phyloP scores from a whole-genome alignment of 1,140 invertebrate genomes.

The Neomicropteryx cornuta region DNA sequence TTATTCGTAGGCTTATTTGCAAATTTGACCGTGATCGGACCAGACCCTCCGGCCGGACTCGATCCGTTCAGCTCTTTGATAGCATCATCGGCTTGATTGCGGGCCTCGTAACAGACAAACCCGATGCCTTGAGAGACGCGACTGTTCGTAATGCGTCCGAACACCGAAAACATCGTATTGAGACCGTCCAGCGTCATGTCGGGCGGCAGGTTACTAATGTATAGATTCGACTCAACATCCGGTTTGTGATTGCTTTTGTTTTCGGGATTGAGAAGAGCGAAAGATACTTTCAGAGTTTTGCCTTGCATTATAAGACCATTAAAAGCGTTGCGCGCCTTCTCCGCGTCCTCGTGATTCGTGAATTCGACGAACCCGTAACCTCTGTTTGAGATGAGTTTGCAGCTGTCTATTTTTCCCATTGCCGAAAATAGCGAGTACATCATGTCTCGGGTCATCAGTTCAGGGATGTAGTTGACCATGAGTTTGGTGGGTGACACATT shows the following conservation, averaged over 20 bases:
- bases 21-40: constrained; percentile 35
- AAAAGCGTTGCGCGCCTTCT: constrained; percentile 37
- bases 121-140: constrained; percentile 37
- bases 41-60: constrained; percentile 28
- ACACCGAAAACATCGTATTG: constrained; percentile 30
- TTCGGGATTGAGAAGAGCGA: constrained; percentile 38
- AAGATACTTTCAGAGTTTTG: constrained; percentile 39
- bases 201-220: constrained; percentile 37
- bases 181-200: constrained; percentile 37
- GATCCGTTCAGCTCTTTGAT: constrained; percentile 34
- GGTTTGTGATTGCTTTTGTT: constrained; percentile 36
- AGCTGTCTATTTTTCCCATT: constrained; percentile 37
- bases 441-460: constrained; percentile 38
- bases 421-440: constrained; percentile 39
- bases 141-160: constrained; percentile 35
- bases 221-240: constrained; percentile 37
- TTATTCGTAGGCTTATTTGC: constrained; percentile 36
- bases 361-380: constrained; percentile 40
- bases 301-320: constrained; percentile 38
- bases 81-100: constrained; percentile 35
- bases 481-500: constrained; percentile 42
- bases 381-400: constrained; percentile 35
- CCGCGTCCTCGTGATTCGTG: constrained; percentile 36
- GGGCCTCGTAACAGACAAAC: constrained; percentile 36
- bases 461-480: constrained; percentile 42